Base-by-base conservation (phyloP, 2,113 vertebrate genomes). In the Neoarius graeffei region DNA sequence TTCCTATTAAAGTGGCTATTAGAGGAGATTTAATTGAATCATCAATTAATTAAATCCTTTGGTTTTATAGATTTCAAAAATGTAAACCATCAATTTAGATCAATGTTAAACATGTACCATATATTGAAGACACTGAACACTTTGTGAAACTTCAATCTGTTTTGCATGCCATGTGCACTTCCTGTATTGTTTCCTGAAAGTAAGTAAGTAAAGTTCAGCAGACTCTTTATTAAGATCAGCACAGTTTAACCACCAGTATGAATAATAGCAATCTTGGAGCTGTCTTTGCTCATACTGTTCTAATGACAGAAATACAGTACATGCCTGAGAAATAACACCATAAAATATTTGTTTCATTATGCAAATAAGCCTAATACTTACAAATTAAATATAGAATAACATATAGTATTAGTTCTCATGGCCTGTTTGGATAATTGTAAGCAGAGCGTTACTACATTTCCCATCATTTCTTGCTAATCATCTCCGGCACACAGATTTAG, bases 401-500 rank as follows among this genome's bases (percentile, higher is more conserved):
- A 73, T 17, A 71, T 30, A 84, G 74, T 20, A 54, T 14, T 19
- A 23, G 19, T 42, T 62, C 23, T 79, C 3, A 59, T 25, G 25
- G 25, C 5, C 11, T 62, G 5, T 67, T 9, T 60, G 10, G 14
- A 62, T 3, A 69, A 54, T 14, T 62, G 35, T 50, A 85, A 60
- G 57, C 19, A 81, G 3, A 30, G n/a, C 15, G 25, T 19, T 7
- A 0, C 4, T 62, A 19, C 3, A 9, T 81, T 19, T 20, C 17
- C n/a, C 52, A 57, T 4, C 5, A 10, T 20, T 35, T 30, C 52
- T 62, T 11, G 4, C 59, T 93, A 98, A 89, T 97, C 94, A 8
- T 98, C 97, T 81, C 97, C 96, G 64, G 96, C 98, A 81, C 98
- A 99, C 89, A 99, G 96, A 91, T 97, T 94, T 85, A 99, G 95